Base-by-base conservation (phyloP, 2,888 invertebrate genomes). In the Sarcophaga carnaria region DNA sequence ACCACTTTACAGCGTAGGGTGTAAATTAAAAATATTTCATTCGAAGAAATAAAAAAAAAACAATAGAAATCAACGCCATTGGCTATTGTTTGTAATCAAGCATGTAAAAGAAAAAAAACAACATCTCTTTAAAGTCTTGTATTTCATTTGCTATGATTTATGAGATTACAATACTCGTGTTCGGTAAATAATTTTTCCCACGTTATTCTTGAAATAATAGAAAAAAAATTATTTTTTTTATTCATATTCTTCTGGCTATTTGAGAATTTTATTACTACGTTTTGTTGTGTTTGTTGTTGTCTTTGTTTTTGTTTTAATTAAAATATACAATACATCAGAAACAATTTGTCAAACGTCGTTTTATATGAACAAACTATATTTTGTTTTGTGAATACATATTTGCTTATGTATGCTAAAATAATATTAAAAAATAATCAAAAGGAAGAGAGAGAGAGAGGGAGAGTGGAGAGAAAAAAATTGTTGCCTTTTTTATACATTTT, bases 341-440 rank as follows among this genome's bases (percentile, higher is more conserved):
- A 82, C 87, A 87, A 87, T 87, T 87, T 87, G 87, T 87, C 87
- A 87, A 76, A 70, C 76, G 87, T 87, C 84, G 12, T 76, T 82
- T 37, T 60, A 20, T 17, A 72, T 72, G 59, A 80, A 80, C 83
- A 76, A 83, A 74, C 86, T 83, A 59, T 81, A 83, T 79, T 87
- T 82, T 49, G 71, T 66, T 14, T 54, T 14, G 54, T 54, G 17
- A 14, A 54, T 54, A 27, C 27, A 4, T 27, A 10, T 3, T 54
- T 54, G 54, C 14, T 49, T 66, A 71, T 27, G 71, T 78, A 67
- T 78, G 47, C 70, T 77, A 45, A 70, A 14, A 37, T 49, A 45
- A 62, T 49, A 3, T 12, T 2, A 64, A 14, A 64, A 25, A 12
- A 54, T 4, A 4, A 54, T 54, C 1, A 8, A 2, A 2, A 37